A percentile compares a stretch with the other conserved stretches of the same genome.
These are phyloP conservation scores for Danio kyathit DNA, from an alignment of 2,797 vertebrate genomes.

Conservation along the genomic window DNA sequence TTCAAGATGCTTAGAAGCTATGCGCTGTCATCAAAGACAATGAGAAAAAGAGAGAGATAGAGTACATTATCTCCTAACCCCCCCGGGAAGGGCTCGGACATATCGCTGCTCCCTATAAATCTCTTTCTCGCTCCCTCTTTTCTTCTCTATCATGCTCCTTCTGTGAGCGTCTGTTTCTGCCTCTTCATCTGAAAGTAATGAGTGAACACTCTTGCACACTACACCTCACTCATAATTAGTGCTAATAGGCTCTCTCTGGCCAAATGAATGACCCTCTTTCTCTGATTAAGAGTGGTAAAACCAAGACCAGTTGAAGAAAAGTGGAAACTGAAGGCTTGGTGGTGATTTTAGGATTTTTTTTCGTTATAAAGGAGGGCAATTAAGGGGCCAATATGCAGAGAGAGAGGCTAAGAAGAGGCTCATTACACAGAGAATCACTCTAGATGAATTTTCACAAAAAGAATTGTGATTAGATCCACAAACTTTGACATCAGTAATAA, in stretches of 20 bases:
- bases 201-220: constrained; percentile 60
- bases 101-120: background rate
- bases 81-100: background rate
- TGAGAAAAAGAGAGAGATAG: background rate
- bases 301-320: background rate
- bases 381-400: background rate
- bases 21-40: background rate
- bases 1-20: background rate
- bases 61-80: background rate
- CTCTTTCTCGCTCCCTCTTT: background rate
- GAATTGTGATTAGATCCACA: background rate
- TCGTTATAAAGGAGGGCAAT: background rate
- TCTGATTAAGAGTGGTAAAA: constrained; percentile 31
- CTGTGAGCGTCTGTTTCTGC: constrained; percentile 69
- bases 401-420: constrained; percentile 1
- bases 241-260: constrained; percentile 64
- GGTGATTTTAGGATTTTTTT: constrained; percentile 19
- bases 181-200: constrained; percentile 70
- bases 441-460: background rate
- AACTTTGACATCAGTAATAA: background rate
- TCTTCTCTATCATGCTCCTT: constrained; percentile 44
- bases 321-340: constrained; percentile 1
- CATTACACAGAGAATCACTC: background rate
- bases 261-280: constrained; percentile 49
- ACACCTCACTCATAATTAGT: constrained; percentile 53